Base-by-base conservation (phyloP, 2,113 vertebrate genomes). In the Ramphastos sulfuratus region DNA sequence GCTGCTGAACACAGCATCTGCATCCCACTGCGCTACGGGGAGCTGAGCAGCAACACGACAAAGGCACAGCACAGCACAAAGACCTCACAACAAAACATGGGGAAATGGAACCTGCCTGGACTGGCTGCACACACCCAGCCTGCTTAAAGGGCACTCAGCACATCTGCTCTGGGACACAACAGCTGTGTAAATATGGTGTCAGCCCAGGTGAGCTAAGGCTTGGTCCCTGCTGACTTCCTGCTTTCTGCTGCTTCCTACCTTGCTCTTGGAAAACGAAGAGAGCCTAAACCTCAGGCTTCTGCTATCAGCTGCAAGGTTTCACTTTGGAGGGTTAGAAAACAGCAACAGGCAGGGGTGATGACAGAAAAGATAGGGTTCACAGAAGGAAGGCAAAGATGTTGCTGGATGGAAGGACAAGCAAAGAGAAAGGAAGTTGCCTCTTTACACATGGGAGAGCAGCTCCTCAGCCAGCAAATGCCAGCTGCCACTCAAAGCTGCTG, bases 301-400 rank as follows among this genome's bases (percentile, higher is more conserved):
- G 56, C 24, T 56, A 50, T 37, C 39, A 77, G 70, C 65, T 27
- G 9, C 31, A 66, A 27, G 31, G 80, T 84, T 87, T 89, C 63
- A 61, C 39, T 72, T 31, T 73, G 60, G 8, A 91, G 56, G 8
- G 31, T 64, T 94, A 83, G 48, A 72, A 63, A 87, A 85, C 56
- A 91, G 69, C 77, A 91, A 75, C 44, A 86, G 70, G 66, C 48
- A 93, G 33, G 31, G 59, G 87, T 56, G 78, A 89, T 69, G 72
- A 86, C 64, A 93, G 76, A 67, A 73, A 76, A 90, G 73, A 88
- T 15, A 72, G 33, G 33, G 86, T 80, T 79, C 94, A 95, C 85
- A 94, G 80, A 93, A 96, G 87, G 85, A 82, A 88, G 56, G 61
- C 65, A 91, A 92, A 94, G 66, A 90, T 82, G 76, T 2, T 91